Conservation (phyloP, 1,140 invertebrate genomes). For the Heliconius nattereri region DNA sequence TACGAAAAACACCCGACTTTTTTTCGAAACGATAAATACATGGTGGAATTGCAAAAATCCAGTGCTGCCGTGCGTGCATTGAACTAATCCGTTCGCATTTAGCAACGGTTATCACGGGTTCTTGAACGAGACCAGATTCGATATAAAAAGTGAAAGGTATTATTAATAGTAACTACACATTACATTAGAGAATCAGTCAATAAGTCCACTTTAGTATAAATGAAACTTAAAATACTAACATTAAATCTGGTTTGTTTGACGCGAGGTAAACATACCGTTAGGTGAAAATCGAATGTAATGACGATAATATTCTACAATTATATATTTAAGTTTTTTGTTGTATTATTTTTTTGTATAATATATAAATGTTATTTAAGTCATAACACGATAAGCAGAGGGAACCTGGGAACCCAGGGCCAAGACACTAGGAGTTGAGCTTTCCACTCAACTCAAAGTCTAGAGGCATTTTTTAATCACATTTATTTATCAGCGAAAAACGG, state of each 20-base stretch:
- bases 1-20: too few species aligned
- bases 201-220: neutral
- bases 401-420: too few species aligned
- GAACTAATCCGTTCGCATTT: conserved; percentile 32
- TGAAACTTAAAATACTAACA: neutral
- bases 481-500: too few species aligned
- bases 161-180: conserved; percentile 6
- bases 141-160: conserved; percentile 19
- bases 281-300: neutral
- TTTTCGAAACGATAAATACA: too few species aligned
- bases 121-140: neutral
- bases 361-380: too few species aligned
- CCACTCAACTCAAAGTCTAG: too few species aligned
- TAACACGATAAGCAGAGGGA: too few species aligned
- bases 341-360: too few species aligned
- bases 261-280: too few species aligned
- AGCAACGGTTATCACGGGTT: conserved; percentile 30
- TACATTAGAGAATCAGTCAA: neutral
- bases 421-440: too few species aligned
- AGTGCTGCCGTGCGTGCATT: conserved; percentile 27
- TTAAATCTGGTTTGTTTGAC: neutral
- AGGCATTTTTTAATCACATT: too few species aligned
- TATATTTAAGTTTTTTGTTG: too few species aligned
- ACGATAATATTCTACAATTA: neutral
- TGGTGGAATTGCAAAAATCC: neutral